Evolutionary conservation across 2,888 invertebrate species (phyloP).

Genomic region (Archips crataeganus): DNA sequence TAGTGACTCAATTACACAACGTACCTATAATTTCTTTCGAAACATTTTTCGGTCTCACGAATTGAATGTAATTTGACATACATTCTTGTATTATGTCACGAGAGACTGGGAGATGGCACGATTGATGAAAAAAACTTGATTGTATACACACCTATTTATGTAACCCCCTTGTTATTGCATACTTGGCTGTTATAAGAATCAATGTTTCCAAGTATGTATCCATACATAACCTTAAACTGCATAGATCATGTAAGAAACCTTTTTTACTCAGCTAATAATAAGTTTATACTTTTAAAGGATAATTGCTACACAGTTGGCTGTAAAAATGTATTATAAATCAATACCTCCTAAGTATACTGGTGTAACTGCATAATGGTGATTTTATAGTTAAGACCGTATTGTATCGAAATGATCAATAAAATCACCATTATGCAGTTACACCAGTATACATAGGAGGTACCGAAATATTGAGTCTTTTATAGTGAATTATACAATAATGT

Average conservation of each 20-base stretch:
- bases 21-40: constrained; percentile 37
- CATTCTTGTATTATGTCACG: constrained; percentile 73
- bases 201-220: constrained; percentile 7
- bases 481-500: neutral
- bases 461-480: no score
- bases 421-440: no score
- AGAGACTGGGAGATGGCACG: constrained; percentile 33
- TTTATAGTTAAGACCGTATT: no score
- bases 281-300: no score
- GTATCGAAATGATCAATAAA: no score
- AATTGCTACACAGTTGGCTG: neutral
- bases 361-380: no score
- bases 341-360: no score
- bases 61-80: constrained; percentile 62
- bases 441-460: no score
- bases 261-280: neutral
- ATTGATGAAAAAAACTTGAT: constrained; percentile 40
- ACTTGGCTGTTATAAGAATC: constrained; percentile 8
- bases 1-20: constrained; percentile 47
- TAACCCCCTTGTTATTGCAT: constrained; percentile 31
- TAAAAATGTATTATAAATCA: no score
- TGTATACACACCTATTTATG: constrained; percentile 35
- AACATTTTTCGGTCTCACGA: constrained; percentile 47
- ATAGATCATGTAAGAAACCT: constrained; percentile 1
- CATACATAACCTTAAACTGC: constrained; percentile 24